Percentiles rank a stretch among this genome's conserved stretches.
Evolutionary conservation across 2,888 invertebrate genomes (phyloP).

Genomic region (Cylindroiulus punctatus): DNA sequence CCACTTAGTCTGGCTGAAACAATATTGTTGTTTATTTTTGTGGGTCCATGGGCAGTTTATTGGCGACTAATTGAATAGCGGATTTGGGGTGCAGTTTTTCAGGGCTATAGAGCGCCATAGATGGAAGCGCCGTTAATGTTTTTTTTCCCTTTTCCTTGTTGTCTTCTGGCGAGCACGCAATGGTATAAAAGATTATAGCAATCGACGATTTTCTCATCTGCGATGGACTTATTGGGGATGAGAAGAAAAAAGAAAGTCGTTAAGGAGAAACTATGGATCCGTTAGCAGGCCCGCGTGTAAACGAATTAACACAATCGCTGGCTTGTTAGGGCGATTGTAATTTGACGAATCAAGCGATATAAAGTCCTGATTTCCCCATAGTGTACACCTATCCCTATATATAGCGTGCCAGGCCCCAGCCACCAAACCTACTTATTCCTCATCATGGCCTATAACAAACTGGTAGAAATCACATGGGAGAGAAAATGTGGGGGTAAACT

Average conservation of each 20-base stretch:
- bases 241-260: slow-evolving; percentile 5
- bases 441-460: slow-evolving; percentile 18
- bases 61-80: slow-evolving; percentile 18
- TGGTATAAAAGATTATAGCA: slow-evolving; percentile 9
- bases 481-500: neutral
- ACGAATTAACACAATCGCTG: slow-evolving; percentile 1
- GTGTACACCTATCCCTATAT: neutral
- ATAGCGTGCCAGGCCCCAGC: neutral
- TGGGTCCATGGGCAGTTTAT: neutral
- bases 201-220: slow-evolving; percentile 5
- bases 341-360: slow-evolving; percentile 18
- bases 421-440: slow-evolving; percentile 1
- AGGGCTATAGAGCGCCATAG: neutral
- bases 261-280: neutral
- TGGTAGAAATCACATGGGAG: neutral
- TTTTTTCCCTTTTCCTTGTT: neutral
- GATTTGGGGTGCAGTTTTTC: neutral
- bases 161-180: neutral
- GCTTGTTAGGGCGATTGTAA: slow-evolving; percentile 18
- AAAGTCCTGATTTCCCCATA: slow-evolving; percentile 10
- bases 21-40: slow-evolving; percentile 18
- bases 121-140: neutral
- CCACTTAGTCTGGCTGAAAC: slow-evolving; percentile 18
- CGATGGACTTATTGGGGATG: neutral
- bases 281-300: slow-evolving; percentile 1